Evolutionary conservation across 2,113 vertebrate species (phyloP).

Genomic region (Thamnophis sirtalis): DNA sequence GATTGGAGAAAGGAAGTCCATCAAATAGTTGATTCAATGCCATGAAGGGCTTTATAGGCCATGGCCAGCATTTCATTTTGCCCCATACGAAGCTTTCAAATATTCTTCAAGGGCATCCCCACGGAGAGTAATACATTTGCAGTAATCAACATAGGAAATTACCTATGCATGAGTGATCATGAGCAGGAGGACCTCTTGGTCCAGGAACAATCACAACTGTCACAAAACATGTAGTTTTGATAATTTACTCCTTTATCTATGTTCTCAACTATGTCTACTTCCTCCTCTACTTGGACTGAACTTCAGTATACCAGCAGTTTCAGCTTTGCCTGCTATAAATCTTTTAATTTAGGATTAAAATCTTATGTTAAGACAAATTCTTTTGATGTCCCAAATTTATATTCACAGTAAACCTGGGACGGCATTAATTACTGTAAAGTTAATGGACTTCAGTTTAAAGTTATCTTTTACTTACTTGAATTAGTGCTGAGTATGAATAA

Average conservation of each 20-base stretch:
- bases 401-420: conserved; percentile 6
- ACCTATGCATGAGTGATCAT: neutral
- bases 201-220: neutral
- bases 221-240: neutral
- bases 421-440: conserved; percentile 4
- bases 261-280: neutral
- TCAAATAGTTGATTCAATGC: neutral
- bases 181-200: neutral
- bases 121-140: neutral
- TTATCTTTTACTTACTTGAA: neutral
- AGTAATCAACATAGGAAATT: neutral
- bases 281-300: neutral
- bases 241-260: neutral
- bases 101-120: neutral
- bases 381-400: neutral
- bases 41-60: neutral
- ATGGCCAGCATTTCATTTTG: neutral
- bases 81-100: neutral
- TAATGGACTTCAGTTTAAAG: conserved; percentile 42
- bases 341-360: neutral
- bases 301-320: neutral
- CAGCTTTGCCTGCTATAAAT: neutral
- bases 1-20: neutral
- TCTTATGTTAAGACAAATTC: conserved; percentile 3
- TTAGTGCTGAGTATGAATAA: neutral